phyloP scores from a whole-genome alignment of 2,888 invertebrate species.

The Drosophila birchii region DNA sequence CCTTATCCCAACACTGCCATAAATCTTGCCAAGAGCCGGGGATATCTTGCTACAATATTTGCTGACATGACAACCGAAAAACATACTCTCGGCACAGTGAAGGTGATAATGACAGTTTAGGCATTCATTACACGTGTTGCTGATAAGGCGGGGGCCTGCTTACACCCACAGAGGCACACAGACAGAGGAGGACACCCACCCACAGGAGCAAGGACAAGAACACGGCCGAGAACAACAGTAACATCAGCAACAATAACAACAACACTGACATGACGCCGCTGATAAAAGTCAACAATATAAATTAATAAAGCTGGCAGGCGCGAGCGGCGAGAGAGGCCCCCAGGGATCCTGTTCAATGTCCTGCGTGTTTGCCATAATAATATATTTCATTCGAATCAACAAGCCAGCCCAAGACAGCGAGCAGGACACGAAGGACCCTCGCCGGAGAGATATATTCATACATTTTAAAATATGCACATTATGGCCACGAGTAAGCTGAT shows the following conservation, averaged over 20 bases:
- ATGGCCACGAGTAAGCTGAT: conserved; percentile 76
- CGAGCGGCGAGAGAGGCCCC: conserved; percentile 49
- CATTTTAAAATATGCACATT: conserved; percentile 77
- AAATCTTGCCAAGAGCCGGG: conserved; percentile 55
- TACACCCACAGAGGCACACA: not conserved
- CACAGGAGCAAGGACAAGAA: conserved; percentile 17
- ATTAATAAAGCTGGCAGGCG: conserved; percentile 78
- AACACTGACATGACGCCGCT: conserved; percentile 71
- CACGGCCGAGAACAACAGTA: conserved; percentile 1
- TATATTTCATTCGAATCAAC: conserved; percentile 78
- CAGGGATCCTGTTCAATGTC: conserved; percentile 63
- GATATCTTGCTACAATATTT: conserved; percentile 76
- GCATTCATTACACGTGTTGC: conserved; percentile 81
- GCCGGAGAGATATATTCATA: conserved; percentile 51
- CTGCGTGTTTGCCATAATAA: conserved; percentile 81
- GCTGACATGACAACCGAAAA: conserved; percentile 80
- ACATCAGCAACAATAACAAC: not conserved
- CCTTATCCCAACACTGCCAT: conserved; percentile 42
- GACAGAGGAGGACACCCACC: conserved; percentile 10
- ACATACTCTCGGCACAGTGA: conserved; percentile 66
- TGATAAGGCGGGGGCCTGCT: conserved; percentile 63
- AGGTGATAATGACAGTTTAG: conserved; percentile 81
- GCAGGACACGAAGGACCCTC: conserved; percentile 21
- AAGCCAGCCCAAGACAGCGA: conserved; percentile 52
- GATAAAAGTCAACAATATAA: conserved; percentile 82